These are phyloP conservation scores for Sphaerodactylus townsendi DNA, from an alignment of 2,113 vertebrate species.

Conservation along the genomic window DNA sequence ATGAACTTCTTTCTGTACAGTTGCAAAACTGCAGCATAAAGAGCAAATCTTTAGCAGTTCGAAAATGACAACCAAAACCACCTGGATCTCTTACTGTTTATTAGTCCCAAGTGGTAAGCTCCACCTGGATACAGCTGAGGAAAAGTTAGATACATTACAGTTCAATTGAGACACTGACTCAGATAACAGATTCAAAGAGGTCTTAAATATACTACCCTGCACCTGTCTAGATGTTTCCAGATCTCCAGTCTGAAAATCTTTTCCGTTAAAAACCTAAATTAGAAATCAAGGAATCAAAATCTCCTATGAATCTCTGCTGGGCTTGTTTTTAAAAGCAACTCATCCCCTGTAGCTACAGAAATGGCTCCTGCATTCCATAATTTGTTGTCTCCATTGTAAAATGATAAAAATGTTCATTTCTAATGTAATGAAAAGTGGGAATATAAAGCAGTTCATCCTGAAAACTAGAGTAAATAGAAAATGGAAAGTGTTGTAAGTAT, in stretches of 20 bases:
- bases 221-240: not conserved
- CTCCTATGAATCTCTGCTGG: not conserved
- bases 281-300: not conserved
- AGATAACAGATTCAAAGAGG: not conserved
- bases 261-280: not conserved
- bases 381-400: not conserved
- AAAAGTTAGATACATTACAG: not conserved
- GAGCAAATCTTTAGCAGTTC: not conserved
- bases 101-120: not conserved
- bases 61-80: not conserved
- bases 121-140: not conserved
- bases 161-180: not conserved
- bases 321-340: not conserved
- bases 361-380: not conserved
- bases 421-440: not conserved
- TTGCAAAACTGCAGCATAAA: not conserved
- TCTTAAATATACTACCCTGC: too few relatives aligned
- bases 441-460: not conserved
- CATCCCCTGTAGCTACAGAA: not conserved
- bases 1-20: not conserved
- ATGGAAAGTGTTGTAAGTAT: not conserved
- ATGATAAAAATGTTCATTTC: not conserved
- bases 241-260: not conserved
- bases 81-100: not conserved
- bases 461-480: not conserved